phyloP scores from a whole-genome alignment of 1,140 invertebrate species.

The Myzus persicae region DNA sequence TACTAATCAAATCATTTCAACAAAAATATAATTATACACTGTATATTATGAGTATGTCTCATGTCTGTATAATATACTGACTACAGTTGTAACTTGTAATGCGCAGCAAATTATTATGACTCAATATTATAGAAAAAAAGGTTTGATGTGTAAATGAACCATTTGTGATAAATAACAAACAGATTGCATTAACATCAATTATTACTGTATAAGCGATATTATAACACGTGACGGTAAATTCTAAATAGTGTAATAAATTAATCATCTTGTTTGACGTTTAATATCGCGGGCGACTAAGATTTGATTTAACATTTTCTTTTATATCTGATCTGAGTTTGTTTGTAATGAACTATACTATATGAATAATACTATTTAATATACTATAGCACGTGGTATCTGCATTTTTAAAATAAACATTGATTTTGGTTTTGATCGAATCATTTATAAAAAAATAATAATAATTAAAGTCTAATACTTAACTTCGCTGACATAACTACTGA shows the following conservation, averaged over 20 bases:
- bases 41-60: background rate
- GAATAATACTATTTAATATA: background rate
- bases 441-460: background rate
- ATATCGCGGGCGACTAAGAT: background rate
- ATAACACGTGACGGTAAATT: background rate
- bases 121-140: background rate
- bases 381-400: background rate
- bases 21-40: background rate
- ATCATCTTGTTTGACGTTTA: background rate
- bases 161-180: slow-evolving; percentile 3
- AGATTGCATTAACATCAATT: background rate
- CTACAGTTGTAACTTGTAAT: background rate
- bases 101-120: background rate
- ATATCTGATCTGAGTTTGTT: background rate
- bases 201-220: background rate
- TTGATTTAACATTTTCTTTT: background rate
- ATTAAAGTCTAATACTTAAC: background rate
- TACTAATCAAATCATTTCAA: background rate
- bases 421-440: background rate
- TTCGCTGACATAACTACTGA: background rate
- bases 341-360: background rate
- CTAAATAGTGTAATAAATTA: background rate
- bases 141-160: background rate
- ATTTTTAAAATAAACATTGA: too few relatives aligned
- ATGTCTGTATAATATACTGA: background rate